Percentiles rank a stretch among this genome's conserved stretches.
phyloP scores from a whole-genome alignment of 1,140 invertebrate species.

The Dendroctonus ponderosae region DNA sequence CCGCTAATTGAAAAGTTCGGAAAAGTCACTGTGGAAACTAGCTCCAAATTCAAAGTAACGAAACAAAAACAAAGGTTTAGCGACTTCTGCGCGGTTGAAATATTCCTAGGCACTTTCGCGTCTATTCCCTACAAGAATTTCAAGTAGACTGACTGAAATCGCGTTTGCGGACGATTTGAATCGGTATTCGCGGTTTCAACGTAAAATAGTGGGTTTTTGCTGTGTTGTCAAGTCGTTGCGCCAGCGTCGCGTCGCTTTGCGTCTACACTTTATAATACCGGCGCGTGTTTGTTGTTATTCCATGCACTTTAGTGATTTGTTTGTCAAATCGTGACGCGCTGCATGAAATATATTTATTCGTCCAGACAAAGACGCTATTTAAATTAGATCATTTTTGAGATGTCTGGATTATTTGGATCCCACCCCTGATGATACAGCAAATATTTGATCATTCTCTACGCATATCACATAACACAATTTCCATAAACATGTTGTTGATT shows the following conservation, averaged over 20 bases:
- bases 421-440: too few relatives aligned
- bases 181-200: slow-evolving; percentile 18
- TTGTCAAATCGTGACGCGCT: slow-evolving; percentile 21
- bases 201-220: slow-evolving; percentile 22
- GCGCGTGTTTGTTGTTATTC: slow-evolving; percentile 33
- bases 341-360: slow-evolving; percentile 20
- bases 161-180: slow-evolving; percentile 27
- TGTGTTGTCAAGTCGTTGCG: slow-evolving; percentile 18
- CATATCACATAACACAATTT: too few relatives aligned
- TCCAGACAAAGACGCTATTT: slow-evolving; percentile 31
- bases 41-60: slow-evolving; percentile 6
- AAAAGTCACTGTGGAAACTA: slow-evolving; percentile 26
- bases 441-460: too few relatives aligned
- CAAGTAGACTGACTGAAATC: slow-evolving; percentile 20
- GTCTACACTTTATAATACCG: slow-evolving; percentile 4
- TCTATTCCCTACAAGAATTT: background rate
- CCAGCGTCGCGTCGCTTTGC: background rate
- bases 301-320: slow-evolving; percentile 32
- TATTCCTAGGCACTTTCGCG: slow-evolving; percentile 4
- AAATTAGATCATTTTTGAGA: slow-evolving; percentile 24
- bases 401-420: slow-evolving; percentile 22
- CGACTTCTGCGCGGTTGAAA: slow-evolving; percentile 14
- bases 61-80: slow-evolving; percentile 29
- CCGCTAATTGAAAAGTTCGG: slow-evolving; percentile 13
- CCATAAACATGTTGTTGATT: too few relatives aligned